Evolutionary conservation across 92 coral and sea anemone species (phyloP).

Genomic region (Umimayanthus chanpuru): DNA sequence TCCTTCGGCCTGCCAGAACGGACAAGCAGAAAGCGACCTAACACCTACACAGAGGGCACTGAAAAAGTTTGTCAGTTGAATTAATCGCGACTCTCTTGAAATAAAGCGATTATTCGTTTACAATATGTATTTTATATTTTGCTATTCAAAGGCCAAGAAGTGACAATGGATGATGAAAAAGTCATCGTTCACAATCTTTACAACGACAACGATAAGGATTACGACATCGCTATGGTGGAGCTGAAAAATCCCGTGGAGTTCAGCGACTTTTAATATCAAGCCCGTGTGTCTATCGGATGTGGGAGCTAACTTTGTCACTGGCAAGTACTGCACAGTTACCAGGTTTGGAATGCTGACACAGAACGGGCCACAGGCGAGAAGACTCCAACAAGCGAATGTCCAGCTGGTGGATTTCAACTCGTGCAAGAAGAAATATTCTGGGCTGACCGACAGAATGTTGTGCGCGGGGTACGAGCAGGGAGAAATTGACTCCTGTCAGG

Average conservation of each 20-base stretch:
- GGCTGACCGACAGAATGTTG: slow-evolving; percentile 41
- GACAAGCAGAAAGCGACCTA: too few species aligned
- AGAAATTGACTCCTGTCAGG: slow-evolving; percentile 63
- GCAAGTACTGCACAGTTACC: slow-evolving; percentile 54
- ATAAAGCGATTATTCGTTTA: too few species aligned
- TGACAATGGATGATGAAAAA: slow-evolving; percentile 12
- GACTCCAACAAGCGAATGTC: slow-evolving; percentile 54
- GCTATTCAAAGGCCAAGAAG: slow-evolving; percentile 37
- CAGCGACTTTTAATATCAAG: slow-evolving; percentile 49
- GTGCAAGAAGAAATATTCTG: slow-evolving; percentile 20
- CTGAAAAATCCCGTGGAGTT: slow-evolving; percentile 45
- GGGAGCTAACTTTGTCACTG: slow-evolving; percentile 37
- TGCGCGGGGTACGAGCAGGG: slow-evolving; percentile 69
- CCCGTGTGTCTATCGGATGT: slow-evolving; percentile 60
- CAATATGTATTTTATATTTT: too few species aligned
- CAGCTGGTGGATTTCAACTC: slow-evolving; percentile 35
- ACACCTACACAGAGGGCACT: too few species aligned
- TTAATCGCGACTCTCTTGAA: too few species aligned
- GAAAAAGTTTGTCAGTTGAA: too few species aligned
- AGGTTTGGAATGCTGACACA: slow-evolving; percentile 55
- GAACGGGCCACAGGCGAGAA: slow-evolving; percentile 46
- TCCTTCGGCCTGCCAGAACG: too few species aligned
- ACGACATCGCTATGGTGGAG: slow-evolving; percentile 56
- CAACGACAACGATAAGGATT: background rate
- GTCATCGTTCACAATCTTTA: slow-evolving; percentile 42